A percentile compares a stretch with the other conserved stretches of the same genome.
phyloP scores from a whole-genome alignment of 30 jellyfish, hydroid and myxozoan species.

The Aurelia aurita region DNA sequence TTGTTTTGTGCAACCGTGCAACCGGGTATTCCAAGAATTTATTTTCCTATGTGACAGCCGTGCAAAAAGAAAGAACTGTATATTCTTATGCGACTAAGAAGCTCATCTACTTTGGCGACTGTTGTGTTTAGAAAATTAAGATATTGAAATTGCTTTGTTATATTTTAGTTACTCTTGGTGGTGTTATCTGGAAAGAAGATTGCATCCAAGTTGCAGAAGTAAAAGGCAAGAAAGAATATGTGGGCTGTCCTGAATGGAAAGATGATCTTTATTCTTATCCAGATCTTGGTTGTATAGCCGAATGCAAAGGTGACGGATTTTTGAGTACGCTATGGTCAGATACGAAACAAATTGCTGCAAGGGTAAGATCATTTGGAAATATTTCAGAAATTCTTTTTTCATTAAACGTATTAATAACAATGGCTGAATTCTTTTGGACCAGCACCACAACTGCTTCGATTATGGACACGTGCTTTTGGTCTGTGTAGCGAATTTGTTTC shows the following conservation, averaged over 20 bases:
- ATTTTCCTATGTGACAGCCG: too few species aligned
- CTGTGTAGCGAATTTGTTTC: too few species aligned
- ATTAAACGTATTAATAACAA: too few species aligned
- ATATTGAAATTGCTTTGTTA: neutral
- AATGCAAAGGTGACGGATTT: constrained; percentile 40
- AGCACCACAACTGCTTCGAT: too few species aligned
- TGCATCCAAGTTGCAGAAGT: constrained; percentile 28
- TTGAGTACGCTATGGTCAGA: constrained; percentile 25
- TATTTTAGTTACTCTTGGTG: constrained; percentile 17
- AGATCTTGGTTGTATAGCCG: constrained; percentile 33
- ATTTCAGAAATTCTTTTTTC: too few species aligned
- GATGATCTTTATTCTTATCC: constrained; percentile 27
- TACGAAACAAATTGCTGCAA: constrained; percentile 38
- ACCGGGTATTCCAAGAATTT: too few species aligned
- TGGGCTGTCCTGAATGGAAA: constrained; percentile 51
- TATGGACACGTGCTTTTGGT: too few species aligned
- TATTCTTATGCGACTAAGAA: too few species aligned
- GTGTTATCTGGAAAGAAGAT: constrained; percentile 16
- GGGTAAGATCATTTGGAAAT: neutral
- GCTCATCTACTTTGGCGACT: too few species aligned
- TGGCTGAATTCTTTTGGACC: too few species aligned
- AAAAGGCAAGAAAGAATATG: constrained; percentile 33
- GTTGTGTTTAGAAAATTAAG: neutral
- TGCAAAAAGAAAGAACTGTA: too few species aligned
- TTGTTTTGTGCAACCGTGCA: too few species aligned